These are phyloP conservation scores for Ptilodon capucinus DNA, from an alignment of 2,888 invertebrate genomes.

Conservation along the genomic window DNA sequence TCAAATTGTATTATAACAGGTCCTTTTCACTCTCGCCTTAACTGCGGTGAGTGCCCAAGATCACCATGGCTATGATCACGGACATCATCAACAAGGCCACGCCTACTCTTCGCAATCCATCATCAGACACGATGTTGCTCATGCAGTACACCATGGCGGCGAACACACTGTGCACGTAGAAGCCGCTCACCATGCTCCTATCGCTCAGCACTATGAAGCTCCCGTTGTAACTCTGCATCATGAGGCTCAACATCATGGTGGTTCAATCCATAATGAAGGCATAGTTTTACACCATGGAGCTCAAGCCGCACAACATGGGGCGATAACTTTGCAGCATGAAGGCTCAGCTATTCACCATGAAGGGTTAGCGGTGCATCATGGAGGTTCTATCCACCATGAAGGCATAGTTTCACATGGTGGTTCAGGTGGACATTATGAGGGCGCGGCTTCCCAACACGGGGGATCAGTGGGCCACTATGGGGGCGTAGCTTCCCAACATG, in stretches of 20 bases:
- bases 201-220: slow-evolving; percentile 1
- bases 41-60: slow-evolving; percentile 45
- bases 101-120: slow-evolving; percentile 46
- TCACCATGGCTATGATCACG: slow-evolving; percentile 31
- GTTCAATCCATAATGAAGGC: not conserved
- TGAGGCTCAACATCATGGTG: not conserved
- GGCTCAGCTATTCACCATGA: not conserved
- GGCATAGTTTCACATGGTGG: not conserved
- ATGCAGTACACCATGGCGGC: slow-evolving; percentile 11
- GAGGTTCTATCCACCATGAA: not conserved
- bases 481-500: too few relatives aligned
- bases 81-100: slow-evolving; percentile 32
- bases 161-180: slow-evolving; percentile 26
- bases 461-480: too few relatives aligned
- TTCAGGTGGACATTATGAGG: too few relatives aligned
- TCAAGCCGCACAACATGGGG: slow-evolving; percentile 2
- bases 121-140: slow-evolving; percentile 34
- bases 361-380: not conserved
- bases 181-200: slow-evolving; percentile 20
- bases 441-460: too few relatives aligned
- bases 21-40: slow-evolving; percentile 31
- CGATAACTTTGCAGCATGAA: not conserved
- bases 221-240: not conserved
- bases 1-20: slow-evolving; percentile 3
- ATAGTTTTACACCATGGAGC: slow-evolving; percentile 4